phyloP scores from a whole-genome alignment of 2,888 invertebrate species.

The Vannuccia rotundouncinata region DNA sequence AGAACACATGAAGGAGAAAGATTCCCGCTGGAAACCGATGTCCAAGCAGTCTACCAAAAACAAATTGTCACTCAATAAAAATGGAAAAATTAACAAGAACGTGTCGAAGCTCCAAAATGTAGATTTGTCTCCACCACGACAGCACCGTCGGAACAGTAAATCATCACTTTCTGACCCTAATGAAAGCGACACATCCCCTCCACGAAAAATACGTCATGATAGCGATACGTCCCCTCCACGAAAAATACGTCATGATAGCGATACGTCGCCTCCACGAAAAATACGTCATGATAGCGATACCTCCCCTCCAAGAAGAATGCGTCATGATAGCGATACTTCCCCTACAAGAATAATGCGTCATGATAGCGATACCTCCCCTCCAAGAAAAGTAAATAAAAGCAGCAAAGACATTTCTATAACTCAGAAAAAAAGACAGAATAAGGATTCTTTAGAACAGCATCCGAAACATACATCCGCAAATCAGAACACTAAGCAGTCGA shows the following conservation, averaged over 20 bases:
- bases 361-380: not conserved
- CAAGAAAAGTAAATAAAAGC: not conserved
- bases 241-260: not conserved
- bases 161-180: slow-evolving; percentile 40
- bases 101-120: not conserved
- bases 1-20: slow-evolving; percentile 60
- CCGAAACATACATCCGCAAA: no score
- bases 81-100: not conserved
- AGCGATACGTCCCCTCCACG: not conserved
- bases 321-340: not conserved
- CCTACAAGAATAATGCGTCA: not conserved
- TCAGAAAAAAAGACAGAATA: no score
- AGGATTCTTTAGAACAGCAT: no score
- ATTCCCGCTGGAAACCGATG: slow-evolving; percentile 44
- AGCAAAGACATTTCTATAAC: no score
- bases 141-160: not conserved
- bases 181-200: slow-evolving; percentile 49
- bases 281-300: not conserved
- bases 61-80: not conserved
- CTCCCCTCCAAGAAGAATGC: not conserved
- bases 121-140: not conserved
- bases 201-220: slow-evolving; percentile 46
- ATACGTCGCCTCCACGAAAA: not conserved
- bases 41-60: not conserved
- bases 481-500: no score